These are phyloP conservation scores for Eutolmus rufibarbis DNA, from an alignment of 2,888 invertebrate species.

Conservation along the genomic window DNA sequence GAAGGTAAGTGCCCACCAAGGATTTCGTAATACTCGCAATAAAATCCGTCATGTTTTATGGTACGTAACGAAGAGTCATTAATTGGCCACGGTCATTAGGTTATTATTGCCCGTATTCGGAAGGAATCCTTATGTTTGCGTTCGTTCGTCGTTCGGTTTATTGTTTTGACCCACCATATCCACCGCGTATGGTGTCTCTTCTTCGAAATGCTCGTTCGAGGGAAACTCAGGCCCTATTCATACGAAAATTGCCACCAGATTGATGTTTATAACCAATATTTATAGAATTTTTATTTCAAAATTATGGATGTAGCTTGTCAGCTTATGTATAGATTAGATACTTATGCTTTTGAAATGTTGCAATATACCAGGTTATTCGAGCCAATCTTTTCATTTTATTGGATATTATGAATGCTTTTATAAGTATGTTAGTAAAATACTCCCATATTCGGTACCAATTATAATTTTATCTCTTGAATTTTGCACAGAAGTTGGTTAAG, in stretches of 20 bases:
- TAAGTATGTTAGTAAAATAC: neutral
- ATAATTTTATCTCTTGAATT: neutral
- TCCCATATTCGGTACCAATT: neutral
- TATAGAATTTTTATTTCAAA: neutral
- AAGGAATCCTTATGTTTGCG: neutral
- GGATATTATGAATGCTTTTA: neutral
- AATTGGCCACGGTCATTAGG: conserved; percentile 32
- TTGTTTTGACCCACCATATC: neutral
- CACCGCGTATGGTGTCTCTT: neutral
- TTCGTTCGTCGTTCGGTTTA: neutral
- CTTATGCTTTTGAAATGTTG: neutral
- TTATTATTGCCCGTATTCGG: conserved; percentile 25
- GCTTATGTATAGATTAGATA: neutral
- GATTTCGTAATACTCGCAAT: neutral
- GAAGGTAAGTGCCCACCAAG: neutral
- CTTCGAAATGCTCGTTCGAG: neutral
- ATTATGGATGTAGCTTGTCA: neutral
- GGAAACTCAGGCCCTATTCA: neutral
- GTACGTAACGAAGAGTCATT: conserved; percentile 23
- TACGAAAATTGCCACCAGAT: neutral
- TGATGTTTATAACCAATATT: neutral
- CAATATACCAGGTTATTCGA: neutral
- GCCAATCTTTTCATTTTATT: no score
- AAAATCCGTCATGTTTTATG: conserved; percentile 12
- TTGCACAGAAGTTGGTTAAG: no score